phyloP scores from a whole-genome alignment of 2,888 invertebrate species.

The Byasa hedistus region DNA sequence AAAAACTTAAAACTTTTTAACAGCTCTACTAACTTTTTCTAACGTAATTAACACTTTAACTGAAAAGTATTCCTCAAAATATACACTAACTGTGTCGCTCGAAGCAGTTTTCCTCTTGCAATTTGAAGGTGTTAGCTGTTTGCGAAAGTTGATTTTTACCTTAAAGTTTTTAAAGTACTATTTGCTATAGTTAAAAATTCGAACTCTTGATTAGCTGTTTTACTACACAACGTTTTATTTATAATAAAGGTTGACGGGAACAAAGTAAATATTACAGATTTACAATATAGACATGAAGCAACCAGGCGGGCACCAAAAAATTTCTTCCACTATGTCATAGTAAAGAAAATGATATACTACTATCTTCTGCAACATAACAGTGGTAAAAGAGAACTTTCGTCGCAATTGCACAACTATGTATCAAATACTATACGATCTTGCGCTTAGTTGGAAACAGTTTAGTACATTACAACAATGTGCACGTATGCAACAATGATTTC shows the following conservation, averaged over 20 bases:
- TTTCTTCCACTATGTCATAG: too few relatives aligned
- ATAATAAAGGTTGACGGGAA: too few relatives aligned
- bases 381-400: background rate
- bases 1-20: background rate
- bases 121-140: slow-evolving; percentile 1
- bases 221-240: too few relatives aligned
- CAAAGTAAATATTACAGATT: too few relatives aligned
- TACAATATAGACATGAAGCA: too few relatives aligned
- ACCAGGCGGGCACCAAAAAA: too few relatives aligned
- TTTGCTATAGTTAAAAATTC: background rate
- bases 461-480: background rate
- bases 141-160: background rate
- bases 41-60: background rate
- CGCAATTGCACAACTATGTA: slow-evolving; percentile 17
- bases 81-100: background rate
- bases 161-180: background rate
- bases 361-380: slow-evolving; percentile 2
- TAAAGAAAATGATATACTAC: background rate
- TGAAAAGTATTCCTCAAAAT: background rate
- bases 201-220: background rate
- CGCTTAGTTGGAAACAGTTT: slow-evolving; percentile 14
- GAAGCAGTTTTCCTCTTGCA: background rate
- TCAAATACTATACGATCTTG: slow-evolving; percentile 10
- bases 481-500: background rate
- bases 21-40: background rate